These are phyloP conservation scores for Saxicola maurus DNA, from an alignment of 2,797 vertebrate genomes.

Conservation along the genomic window DNA sequence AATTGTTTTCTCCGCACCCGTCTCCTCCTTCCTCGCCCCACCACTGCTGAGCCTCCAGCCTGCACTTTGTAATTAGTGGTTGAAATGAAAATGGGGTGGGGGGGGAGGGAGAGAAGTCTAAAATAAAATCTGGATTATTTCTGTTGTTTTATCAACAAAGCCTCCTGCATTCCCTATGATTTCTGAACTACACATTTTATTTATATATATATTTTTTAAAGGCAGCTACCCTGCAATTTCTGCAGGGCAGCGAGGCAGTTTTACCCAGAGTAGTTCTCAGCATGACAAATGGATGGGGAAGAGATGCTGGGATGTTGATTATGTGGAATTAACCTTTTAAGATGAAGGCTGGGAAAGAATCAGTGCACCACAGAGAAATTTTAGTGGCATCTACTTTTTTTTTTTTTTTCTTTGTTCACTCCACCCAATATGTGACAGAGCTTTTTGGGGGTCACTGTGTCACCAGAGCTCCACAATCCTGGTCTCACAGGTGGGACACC, in stretches of 20 bases:
- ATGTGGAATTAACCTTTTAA: not conserved
- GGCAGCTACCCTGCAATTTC: not conserved
- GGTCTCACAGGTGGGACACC: accelerated
- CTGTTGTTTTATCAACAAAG: not conserved
- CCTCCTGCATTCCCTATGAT: not conserved
- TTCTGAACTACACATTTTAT: not conserved
- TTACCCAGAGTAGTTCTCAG: not conserved
- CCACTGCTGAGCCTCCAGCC: not conserved
- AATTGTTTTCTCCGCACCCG: not conserved
- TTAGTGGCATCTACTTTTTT: not conserved
- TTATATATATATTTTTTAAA: not conserved
- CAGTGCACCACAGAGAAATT: accelerated
- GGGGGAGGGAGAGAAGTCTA: not conserved
- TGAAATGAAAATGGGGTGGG: not conserved
- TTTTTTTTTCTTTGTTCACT: not conserved
- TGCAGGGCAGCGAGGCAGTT: not conserved
- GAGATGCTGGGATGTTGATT: not conserved
- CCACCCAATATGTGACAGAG: accelerated
- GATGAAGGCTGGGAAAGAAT: not conserved
- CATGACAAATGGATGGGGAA: not conserved
- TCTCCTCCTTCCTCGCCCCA: constrained; percentile 27
- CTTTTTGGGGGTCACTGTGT: not conserved
- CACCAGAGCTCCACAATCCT: not conserved
- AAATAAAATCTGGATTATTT: constrained; percentile 29
- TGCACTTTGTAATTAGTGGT: constrained; percentile 32